Conservation (phyloP, 2,888 invertebrate genomes). For the Patella ulyssiponensis region DNA sequence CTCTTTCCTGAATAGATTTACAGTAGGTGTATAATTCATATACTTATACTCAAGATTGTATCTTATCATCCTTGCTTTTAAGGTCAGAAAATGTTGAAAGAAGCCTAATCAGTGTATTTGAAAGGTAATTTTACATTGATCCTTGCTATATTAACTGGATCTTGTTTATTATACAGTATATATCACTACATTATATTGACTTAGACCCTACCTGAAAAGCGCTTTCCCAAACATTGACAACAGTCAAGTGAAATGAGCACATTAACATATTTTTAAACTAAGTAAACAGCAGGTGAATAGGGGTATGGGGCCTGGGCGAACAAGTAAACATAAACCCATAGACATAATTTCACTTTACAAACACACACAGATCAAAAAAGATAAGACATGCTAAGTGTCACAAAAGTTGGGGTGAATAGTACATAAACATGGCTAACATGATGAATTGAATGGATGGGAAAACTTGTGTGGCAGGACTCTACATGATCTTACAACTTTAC, state of each 20-base stretch:
- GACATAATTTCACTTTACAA: constrained; percentile 12
- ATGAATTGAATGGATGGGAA: constrained; percentile 1
- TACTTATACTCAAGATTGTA: too few species aligned
- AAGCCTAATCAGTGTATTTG: too few species aligned
- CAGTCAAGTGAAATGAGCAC: constrained; percentile 13
- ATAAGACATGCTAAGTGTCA: constrained; percentile 13
- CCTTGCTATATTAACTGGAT: too few species aligned
- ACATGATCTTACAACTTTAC: too few species aligned
- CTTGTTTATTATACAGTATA: background rate
- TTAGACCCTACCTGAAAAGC: constrained; percentile 1
- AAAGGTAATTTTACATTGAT: too few species aligned
- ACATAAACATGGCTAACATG: constrained; percentile 7
- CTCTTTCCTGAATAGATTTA: too few species aligned
- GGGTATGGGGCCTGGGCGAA: background rate
- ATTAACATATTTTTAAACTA: constrained; percentile 11
- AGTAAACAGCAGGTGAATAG: background rate
- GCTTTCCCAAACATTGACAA: constrained; percentile 10
- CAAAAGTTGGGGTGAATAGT: constrained; percentile 5
- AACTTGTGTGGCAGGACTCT: too few species aligned
- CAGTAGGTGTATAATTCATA: too few species aligned
- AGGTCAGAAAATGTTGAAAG: too few species aligned
- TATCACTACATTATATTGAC: background rate
- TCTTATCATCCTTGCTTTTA: too few species aligned
- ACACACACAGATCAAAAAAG: constrained; percentile 11
- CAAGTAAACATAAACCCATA: background rate